Evolutionary conservation across 2,888 invertebrate species (phyloP).

Genomic region (Phengaris alcon): DNA sequence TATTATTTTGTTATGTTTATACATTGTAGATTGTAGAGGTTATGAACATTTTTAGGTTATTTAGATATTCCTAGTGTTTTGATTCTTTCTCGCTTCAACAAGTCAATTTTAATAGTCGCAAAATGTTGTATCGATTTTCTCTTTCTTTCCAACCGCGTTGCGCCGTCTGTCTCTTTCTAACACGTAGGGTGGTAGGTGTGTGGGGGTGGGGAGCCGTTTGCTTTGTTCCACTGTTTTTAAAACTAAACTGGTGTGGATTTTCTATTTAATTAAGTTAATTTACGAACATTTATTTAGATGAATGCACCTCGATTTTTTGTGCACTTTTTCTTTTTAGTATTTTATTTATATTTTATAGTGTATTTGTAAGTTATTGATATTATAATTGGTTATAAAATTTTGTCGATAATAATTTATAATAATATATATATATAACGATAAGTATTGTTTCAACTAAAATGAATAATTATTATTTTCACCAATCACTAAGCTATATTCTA

Average conservation of each 20-base stretch:
- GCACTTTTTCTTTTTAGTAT: background rate
- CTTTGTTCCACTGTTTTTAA: conserved; percentile 22
- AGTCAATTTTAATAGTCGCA: conserved; percentile 42
- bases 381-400: too few species aligned
- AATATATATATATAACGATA: too few species aligned
- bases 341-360: background rate
- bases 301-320: background rate
- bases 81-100: conserved; percentile 50
- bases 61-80: conserved; percentile 43
- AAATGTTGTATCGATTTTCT: conserved; percentile 50
- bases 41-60: conserved; percentile 34
- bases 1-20: background rate
- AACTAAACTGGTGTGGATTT: conserved; percentile 3
- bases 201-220: conserved; percentile 26
- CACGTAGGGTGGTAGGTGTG: conserved; percentile 15
- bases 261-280: conserved; percentile 5
- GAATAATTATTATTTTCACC: background rate
- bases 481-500: background rate
- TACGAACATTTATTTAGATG: background rate
- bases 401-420: too few species aligned
- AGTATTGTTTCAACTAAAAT: background rate
- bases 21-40: background rate
- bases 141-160: conserved; percentile 49
- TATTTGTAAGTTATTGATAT: background rate
- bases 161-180: conserved; percentile 46